phyloP scores from a whole-genome alignment of 1,140 invertebrate species.

The Philaenus spumarius region DNA sequence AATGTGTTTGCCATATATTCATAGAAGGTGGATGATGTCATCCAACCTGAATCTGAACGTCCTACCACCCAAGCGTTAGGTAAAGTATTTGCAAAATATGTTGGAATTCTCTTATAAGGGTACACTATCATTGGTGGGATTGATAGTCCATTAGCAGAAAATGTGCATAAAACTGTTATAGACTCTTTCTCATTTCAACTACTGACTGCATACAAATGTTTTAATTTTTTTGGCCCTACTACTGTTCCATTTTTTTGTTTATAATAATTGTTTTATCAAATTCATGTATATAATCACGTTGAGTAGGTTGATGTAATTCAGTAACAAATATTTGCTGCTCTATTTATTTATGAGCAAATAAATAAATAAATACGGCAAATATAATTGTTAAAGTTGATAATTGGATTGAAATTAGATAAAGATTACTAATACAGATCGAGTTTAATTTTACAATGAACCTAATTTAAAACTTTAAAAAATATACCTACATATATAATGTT shows the following conservation, averaged over 20 bases:
- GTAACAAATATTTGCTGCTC: too few relatives aligned
- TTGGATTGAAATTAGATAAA: too few relatives aligned
- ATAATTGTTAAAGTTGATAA: too few relatives aligned
- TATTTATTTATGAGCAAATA: too few relatives aligned
- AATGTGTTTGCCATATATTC: constrained; percentile 38
- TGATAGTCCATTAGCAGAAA: constrained; percentile 27
- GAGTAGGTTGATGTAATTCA: too few relatives aligned
- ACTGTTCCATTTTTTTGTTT: constrained; percentile 23
- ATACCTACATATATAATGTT: too few relatives aligned
- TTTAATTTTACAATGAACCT: too few relatives aligned
- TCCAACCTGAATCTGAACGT: constrained; percentile 35
- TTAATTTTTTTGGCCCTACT: constrained; percentile 32
- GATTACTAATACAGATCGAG: too few relatives aligned
- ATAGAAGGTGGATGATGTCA: constrained; percentile 36
- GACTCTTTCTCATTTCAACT: constrained; percentile 35
- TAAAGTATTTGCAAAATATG: constrained; percentile 26
- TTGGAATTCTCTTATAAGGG: constrained; percentile 33
- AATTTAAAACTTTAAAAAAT: too few relatives aligned
- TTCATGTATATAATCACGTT: too few relatives aligned
- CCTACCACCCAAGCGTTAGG: constrained; percentile 35
- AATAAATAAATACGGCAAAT: too few relatives aligned
- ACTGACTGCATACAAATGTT: constrained; percentile 35
- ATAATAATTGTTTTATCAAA: too few relatives aligned
- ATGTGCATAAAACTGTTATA: constrained; percentile 34
- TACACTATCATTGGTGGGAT: constrained; percentile 37